A percentile compares a stretch with the other conserved stretches of the same genome.
Conservation (phyloP, 2,888 invertebrate species). For the Mythimna ferrago region DNA sequence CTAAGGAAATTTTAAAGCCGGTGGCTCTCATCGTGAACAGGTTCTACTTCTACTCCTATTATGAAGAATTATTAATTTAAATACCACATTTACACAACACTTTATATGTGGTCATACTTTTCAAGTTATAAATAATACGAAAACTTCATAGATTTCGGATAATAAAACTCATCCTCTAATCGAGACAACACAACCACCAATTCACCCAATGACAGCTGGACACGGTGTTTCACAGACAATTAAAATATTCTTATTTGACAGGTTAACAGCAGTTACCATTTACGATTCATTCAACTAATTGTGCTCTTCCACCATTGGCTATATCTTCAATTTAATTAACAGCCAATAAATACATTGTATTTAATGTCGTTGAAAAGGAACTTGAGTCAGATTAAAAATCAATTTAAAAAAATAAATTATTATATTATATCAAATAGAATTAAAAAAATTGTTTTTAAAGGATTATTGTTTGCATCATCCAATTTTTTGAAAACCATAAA, state of each 20-base stretch:
- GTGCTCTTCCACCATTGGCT: background rate
- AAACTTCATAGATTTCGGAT: constrained; percentile 58
- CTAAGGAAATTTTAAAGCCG: constrained; percentile 78
- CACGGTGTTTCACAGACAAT: constrained; percentile 72
- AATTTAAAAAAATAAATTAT: too few relatives aligned
- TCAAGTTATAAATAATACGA: constrained; percentile 52
- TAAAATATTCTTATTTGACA: constrained; percentile 27
- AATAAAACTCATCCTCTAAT: constrained; percentile 66
- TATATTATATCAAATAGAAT: too few relatives aligned
- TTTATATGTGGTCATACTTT: constrained; percentile 66
- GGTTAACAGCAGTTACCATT: constrained; percentile 48
- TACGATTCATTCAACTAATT: background rate
- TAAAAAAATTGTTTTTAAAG: too few relatives aligned
- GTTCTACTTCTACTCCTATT: constrained; percentile 33
- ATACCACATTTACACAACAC: constrained; percentile 67
- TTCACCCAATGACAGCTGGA: constrained; percentile 84
- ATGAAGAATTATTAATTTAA: constrained; percentile 36
- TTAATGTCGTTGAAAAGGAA: too few relatives aligned
- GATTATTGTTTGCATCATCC: too few relatives aligned
- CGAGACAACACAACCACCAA: constrained; percentile 67
- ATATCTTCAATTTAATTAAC: too few relatives aligned
- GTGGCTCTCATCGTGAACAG: constrained; percentile 78
- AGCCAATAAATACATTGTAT: too few relatives aligned
- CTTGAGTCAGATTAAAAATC: too few relatives aligned
- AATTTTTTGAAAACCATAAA: too few relatives aligned